Percentiles rank a stretch among this genome's conserved stretches.
Conservation (phyloP, 2,113 vertebrate genomes). For the Mohoua ochrocephala region DNA sequence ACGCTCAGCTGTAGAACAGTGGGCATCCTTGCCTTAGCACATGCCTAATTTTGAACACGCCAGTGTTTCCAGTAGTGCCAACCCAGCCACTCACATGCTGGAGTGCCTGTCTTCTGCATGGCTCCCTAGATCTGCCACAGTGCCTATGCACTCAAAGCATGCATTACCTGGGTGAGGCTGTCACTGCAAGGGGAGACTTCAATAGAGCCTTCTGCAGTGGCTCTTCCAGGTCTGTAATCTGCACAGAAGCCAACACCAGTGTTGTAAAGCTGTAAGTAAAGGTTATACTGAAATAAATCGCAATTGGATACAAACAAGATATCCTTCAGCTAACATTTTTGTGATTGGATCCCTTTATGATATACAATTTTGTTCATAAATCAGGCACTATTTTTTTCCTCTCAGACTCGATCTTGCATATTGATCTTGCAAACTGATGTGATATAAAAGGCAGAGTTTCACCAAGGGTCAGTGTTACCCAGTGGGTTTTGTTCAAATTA, state of each 20-base stretch:
- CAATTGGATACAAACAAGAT: background rate
- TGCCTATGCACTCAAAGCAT: background rate
- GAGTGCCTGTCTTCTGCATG: background rate
- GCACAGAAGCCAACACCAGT: slow-evolving; percentile 80
- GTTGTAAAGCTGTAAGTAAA: slow-evolving; percentile 82
- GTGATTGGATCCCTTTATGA: background rate
- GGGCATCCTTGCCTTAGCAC: background rate
- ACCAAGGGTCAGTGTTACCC: background rate
- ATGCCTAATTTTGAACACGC: background rate
- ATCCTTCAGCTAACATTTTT: background rate
- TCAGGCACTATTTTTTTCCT: background rate
- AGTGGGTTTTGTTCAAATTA: background rate
- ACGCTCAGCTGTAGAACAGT: background rate
- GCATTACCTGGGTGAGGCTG: slow-evolving; percentile 77
- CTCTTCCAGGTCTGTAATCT: slow-evolving; percentile 66
- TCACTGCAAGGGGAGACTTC: slow-evolving; percentile 77
- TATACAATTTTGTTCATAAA: background rate
- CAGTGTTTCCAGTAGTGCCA: background rate
- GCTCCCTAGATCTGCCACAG: background rate
- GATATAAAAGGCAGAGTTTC: background rate
- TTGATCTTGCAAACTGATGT: background rate
- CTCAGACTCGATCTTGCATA: background rate
- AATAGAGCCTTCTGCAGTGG: slow-evolving; percentile 54
- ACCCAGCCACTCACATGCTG: background rate
- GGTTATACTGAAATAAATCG: slow-evolving; percentile 28